Evolutionary conservation across 2,113 vertebrate species (phyloP), one percentile per base, ranked within the genome.

Genomic region (Halcyon malimbica): DNA sequence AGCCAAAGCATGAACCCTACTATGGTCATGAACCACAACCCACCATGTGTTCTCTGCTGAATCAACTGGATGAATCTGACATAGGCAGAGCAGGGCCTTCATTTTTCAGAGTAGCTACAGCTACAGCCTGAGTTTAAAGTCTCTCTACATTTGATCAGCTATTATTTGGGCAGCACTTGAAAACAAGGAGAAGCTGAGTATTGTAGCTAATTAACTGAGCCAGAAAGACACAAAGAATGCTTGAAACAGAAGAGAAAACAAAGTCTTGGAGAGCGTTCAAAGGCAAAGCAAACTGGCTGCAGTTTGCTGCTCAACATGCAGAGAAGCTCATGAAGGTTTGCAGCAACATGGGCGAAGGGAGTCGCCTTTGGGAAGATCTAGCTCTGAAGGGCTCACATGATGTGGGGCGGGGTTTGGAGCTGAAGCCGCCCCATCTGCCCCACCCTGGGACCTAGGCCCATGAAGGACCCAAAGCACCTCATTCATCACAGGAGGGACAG

Each of bases 201-300:
- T 79, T 70, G 70, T 14, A 73, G 62, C 70, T 91, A 76, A 87
- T 83, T 89, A 85, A 67, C 31, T 15, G 46, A 82, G 74, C 50
- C 74, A 56, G 44, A 79, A 65, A 85, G 62, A 83, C 70, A 94
- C 39, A 83, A 69, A 89, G 86, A 89, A 80, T 2, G 16, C 70
- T 95, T 83, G 54, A 91, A 95, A 97, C 24, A 69, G 78, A 95
- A 78, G 86, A 89, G 86, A 79, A 94, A 93, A 89, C 84, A 67
- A 80, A 94, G 74, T 46, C 74, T 80, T 95, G 96, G 96, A 31
- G 0, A 65, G 16, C 3, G 0, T 64, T 89, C 83, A 91, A 69
- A 92, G 91, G 63, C 57, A 39, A 85, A 62, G 63, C 83, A 42
- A 63, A 11, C 67, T 86, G 69, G 68, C 89, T 94, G 89, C 73